A percentile compares a stretch with the other conserved stretches of the same genome.
Evolutionary conservation across 2,888 invertebrate genomes (phyloP).

Genomic region (Hirtodrosophila confusa): DNA sequence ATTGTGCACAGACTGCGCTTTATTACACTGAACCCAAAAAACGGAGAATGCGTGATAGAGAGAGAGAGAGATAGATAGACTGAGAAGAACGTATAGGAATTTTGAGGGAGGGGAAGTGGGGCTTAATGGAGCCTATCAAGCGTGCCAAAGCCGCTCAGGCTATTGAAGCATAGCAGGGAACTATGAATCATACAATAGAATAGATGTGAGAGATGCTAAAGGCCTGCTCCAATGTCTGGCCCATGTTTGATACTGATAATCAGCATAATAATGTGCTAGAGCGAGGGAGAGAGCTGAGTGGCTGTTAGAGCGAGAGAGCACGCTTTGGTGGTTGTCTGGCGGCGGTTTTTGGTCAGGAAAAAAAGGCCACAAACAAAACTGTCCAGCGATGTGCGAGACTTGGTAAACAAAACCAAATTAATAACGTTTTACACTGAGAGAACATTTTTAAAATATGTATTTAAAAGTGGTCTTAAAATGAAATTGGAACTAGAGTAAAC

Average conservation of each 20-base stretch:
- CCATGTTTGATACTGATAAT: conserved; percentile 69
- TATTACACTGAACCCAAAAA: conserved; percentile 55
- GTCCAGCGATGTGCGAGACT: conserved; percentile 18
- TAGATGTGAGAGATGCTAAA: conserved; percentile 29
- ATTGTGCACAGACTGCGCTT: conserved; percentile 74
- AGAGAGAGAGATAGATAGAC: neutral
- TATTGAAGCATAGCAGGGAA: conserved; percentile 61
- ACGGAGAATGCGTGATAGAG: neutral
- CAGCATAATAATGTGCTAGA: conserved; percentile 65
- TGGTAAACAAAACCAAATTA: conserved; percentile 59
- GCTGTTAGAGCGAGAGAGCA: neutral
- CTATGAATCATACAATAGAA: conserved; percentile 57
- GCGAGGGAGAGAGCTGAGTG: neutral
- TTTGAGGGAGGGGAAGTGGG: neutral
- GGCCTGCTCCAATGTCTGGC: conserved; percentile 28
- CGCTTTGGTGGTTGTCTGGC: conserved; percentile 40
- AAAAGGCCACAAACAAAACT: conserved; percentile 7
- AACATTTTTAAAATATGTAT: neutral
- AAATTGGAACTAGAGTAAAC: too few species aligned
- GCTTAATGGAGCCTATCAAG: conserved; percentile 61
- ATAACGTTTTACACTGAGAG: conserved; percentile 38
- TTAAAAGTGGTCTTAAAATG: too few species aligned
- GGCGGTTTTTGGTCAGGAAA: conserved; percentile 24
- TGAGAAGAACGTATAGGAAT: neutral
- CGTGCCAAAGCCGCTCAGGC: conserved; percentile 68